Evolutionary conservation across 30 jellyfish, hydroid and myxozoan genomes (phyloP).

Genomic region (Turritopsis rubra): DNA sequence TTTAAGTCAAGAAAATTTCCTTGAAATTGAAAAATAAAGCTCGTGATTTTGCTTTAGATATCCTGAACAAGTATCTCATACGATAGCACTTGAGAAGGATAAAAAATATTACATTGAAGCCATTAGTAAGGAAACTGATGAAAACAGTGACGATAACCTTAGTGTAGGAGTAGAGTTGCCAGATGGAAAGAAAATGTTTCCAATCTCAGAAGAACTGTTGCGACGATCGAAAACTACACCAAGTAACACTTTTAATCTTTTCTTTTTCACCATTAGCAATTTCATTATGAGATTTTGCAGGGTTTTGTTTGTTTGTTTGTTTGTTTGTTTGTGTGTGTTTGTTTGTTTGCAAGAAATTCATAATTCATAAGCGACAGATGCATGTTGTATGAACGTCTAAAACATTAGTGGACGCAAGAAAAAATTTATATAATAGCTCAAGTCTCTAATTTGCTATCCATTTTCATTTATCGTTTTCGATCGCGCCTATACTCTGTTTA

Average conservation of each 20-base stretch:
- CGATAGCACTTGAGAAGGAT: slow-evolving; percentile 62
- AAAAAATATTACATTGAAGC: slow-evolving; percentile 73
- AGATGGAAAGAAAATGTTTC: slow-evolving; percentile 61
- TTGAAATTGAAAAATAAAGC: neutral
- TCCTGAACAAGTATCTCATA: slow-evolving; percentile 87
- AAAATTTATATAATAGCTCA: no score
- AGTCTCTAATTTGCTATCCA: no score
- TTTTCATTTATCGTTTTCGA: no score
- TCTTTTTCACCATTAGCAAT: no score
- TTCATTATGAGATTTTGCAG: no score
- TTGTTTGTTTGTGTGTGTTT: neutral
- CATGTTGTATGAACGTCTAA: no score
- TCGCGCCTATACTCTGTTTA: no score
- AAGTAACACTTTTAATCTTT: neutral
- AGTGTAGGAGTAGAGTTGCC: slow-evolving; percentile 89
- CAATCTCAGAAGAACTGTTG: slow-evolving; percentile 48
- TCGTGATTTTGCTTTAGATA: slow-evolving; percentile 26
- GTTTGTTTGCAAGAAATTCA: no score
- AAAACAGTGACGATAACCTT: slow-evolving; percentile 36
- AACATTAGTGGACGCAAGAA: no score
- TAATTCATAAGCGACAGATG: no score
- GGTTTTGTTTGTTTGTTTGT: neutral
- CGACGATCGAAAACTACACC: slow-evolving; percentile 28
- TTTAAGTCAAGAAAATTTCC: no score
- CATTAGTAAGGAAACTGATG: slow-evolving; percentile 50